Base-by-base conservation (phyloP, 1,140 invertebrate genomes). In the Stratiolaelaps scimitus region DNA sequence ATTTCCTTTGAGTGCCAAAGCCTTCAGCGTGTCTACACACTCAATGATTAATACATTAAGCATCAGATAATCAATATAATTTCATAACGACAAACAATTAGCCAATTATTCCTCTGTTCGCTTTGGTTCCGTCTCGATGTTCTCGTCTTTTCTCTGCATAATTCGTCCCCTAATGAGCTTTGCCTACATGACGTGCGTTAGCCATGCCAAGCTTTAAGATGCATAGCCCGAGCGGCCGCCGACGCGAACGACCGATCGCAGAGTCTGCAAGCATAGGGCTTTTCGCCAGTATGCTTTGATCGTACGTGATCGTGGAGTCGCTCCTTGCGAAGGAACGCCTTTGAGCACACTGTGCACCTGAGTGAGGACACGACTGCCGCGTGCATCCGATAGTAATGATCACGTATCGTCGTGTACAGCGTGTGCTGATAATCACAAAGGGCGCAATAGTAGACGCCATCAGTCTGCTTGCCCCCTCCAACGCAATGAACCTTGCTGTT, bases 211-310 rank as follows among this genome's bases (percentile, higher is more conserved):
- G 53, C 1, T 60, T 60, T 60, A 2, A n/a, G 15, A 10, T 60
- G 53, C 53, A 60, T 60, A 23, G 34, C 26, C 23, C 53, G 26
- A 5, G 53, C 53, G 15, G 53, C 26, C 15, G 15, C 26, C 15
- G 53, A 60, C 15, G 53, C 53, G 23, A 60, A 60, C 15, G 15
- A 29, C 34, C 23, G n/a, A 34, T 23, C 34, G 23, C 53, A 60
- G 26, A 17, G 17, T 60, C 15, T 10, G 34, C 53, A 60, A 6
- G 15, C 34, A 23, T 29, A 60, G n/a, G 53, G 53, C 34, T 60
- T 60, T 60, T 60, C 53, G 53, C 34, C 34, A 15, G 53, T 60
- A 23, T 60, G 53, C 20, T 60, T 60, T 17, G 53, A n/a, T 15
- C 53, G 53, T 6, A 60, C 10, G 53, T 60, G 53, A 26, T 60